Evolutionary conservation across 2,888 invertebrate species (phyloP), one percentile per base, ranked within the genome.

Genomic region (Eledona agricola): DNA sequence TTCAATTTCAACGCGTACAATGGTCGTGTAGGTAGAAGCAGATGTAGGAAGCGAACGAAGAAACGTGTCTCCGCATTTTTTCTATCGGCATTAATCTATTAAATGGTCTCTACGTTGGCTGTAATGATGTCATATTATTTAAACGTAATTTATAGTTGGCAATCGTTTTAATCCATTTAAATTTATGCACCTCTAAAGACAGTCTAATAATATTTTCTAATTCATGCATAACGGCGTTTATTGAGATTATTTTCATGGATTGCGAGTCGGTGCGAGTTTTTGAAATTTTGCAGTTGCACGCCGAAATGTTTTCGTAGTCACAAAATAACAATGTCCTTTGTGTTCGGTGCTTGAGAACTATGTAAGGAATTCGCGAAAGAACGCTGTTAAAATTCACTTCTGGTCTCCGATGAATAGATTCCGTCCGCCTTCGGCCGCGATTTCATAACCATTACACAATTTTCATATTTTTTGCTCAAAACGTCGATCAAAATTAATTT

Each of bases 191-290:
- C 23, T 23, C 22, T 16, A 19, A 16, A 17, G 40, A 40, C 28
- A 40, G 20, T 3, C 10, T 15, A 19, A 35, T 22, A 20, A 23
- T 38, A 40, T 40, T 40, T 40, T 40, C 28, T 40, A 40, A 40
- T 40, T 43, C 43, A 43, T 43, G 31, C 31, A 43, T 43, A 43
- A 43, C 43, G 43, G 43, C 29, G 31, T 43, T 31, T n/a, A n/a
- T n/a, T 10, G 25, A n/a, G 10, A 31, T 22, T 15, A 43, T 43
- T 43, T 31, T 29, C 28, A 38, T 22, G 5, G 7, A 35, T 20
- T 35, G 11, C 6, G 15, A 12, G 11, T 15, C n/a, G 12, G 29
- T 29, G 10, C 11, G n/a, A n/a, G n/a, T n/a, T n/a, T n/a, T n/a
- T n/a, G n/a, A n/a, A n/a, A n/a, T n/a, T n/a, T n/a, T n/a, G n/a